These are phyloP conservation scores for Eonycteris spelaea DNA, from an alignment of 2,113 vertebrate species.

Conservation along the genomic window DNA sequence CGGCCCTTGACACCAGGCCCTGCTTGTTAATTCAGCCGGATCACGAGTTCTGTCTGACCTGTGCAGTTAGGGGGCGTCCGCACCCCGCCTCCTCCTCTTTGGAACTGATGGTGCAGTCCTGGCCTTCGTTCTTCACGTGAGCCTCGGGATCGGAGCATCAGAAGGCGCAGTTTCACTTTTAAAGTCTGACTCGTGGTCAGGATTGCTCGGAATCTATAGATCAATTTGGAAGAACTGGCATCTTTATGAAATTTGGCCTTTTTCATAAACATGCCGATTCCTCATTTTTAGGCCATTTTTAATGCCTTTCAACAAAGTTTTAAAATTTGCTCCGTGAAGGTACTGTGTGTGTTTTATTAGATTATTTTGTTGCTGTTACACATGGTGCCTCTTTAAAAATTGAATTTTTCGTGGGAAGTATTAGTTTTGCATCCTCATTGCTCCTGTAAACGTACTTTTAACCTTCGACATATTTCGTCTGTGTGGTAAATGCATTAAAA, in stretches of 20 bases:
- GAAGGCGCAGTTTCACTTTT: not conserved
- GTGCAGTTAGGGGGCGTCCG: fast-evolving
- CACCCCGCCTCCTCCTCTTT: fast-evolving
- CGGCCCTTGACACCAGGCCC: fast-evolving
- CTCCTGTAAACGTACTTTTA: not conserved
- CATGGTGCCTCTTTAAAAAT: not conserved
- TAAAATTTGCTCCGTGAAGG: not conserved
- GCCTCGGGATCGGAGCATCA: not conserved
- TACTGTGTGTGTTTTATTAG: not conserved
- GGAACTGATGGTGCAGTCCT: fast-evolving
- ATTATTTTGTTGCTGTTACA: not conserved
- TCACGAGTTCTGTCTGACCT: not conserved
- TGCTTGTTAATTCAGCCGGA: fast-evolving
- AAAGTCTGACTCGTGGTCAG: not conserved
- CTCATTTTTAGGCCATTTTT: not conserved
- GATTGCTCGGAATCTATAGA: not conserved
- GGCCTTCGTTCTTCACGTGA: fast-evolving
- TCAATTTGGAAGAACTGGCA: not conserved
- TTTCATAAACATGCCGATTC: fast-evolving
- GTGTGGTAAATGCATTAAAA: not conserved
- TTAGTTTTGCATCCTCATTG: not conserved
- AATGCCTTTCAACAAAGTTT: not conserved
- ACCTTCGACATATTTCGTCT: not conserved
- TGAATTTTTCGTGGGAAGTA: not conserved
- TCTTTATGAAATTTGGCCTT: not conserved